These are phyloP conservation scores for Chymomyza procnemis DNA, from an alignment of 2,888 invertebrate species.

Conservation along the genomic window DNA sequence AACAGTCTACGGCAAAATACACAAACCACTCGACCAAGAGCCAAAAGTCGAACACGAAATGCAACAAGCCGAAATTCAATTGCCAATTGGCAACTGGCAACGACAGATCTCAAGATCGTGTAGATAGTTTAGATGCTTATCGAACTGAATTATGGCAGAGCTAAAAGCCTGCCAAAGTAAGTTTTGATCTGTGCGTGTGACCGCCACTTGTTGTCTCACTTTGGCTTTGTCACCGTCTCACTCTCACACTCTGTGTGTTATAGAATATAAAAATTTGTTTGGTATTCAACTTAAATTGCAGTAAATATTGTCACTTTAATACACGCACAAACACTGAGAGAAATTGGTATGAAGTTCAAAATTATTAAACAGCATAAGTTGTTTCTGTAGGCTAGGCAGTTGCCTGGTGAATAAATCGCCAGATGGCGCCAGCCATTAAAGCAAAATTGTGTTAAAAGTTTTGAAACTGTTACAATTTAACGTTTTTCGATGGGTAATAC, in stretches of 20 bases:
- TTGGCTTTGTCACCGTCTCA: background rate
- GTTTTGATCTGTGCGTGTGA: constrained; percentile 30
- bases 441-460: too few relatives aligned
- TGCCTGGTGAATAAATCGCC: too few relatives aligned
- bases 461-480: too few relatives aligned
- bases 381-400: too few relatives aligned
- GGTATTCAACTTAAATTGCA: constrained; percentile 6
- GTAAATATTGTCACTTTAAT: background rate
- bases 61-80: constrained; percentile 49
- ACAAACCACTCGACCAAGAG: background rate
- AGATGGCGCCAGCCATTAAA: too few relatives aligned
- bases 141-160: constrained; percentile 70
- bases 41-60: constrained; percentile 17
- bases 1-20: constrained; percentile 4
- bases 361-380: too few relatives aligned
- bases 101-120: constrained; percentile 63
- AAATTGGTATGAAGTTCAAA: background rate
- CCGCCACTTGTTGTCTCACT: background rate
- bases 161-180: constrained; percentile 67
- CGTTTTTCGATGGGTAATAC: too few relatives aligned
- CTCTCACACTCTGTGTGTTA: background rate
- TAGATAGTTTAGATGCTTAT: constrained; percentile 72
- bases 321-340: background rate
- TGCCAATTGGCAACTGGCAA: constrained; percentile 26
- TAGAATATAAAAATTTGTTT: constrained; percentile 21